These are phyloP conservation scores for Drosophila nasuta DNA, from an alignment of 1,140 invertebrate genomes.

Conservation along the genomic window DNA sequence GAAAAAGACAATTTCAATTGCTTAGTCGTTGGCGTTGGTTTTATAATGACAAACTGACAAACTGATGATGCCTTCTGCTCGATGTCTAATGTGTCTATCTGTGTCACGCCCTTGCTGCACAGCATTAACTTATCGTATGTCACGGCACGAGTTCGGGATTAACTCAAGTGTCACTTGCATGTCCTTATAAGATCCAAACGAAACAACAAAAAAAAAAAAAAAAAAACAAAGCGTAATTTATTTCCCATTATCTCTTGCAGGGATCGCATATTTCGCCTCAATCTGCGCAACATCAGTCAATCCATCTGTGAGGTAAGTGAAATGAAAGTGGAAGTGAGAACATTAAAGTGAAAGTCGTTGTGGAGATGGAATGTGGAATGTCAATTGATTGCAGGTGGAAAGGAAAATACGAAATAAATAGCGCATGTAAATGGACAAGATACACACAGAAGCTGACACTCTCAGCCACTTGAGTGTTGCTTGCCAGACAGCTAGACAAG, in stretches of 20 bases:
- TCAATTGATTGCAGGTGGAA: conserved; percentile 34
- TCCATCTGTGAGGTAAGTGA: conserved; percentile 89
- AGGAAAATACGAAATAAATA: conserved; percentile 18
- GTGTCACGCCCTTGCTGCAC: conserved; percentile 40
- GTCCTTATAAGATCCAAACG: neutral
- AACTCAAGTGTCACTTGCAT: conserved; percentile 57
- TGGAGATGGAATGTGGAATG: conserved; percentile 7
- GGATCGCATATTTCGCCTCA: conserved; percentile 89
- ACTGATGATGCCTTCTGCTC: conserved; percentile 25
- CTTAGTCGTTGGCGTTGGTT: conserved; percentile 21
- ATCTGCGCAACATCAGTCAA: conserved; percentile 90
- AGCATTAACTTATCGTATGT: conserved; percentile 74
- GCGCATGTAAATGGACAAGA: conserved; percentile 43
- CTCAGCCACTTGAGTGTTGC: conserved; percentile 41
- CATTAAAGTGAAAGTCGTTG: conserved; percentile 18
- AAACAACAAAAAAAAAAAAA: neutral
- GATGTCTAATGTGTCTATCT: neutral
- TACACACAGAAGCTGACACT: conserved; percentile 36
- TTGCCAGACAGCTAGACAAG: conserved; percentile 23
- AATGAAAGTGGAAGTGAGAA: conserved; percentile 10
- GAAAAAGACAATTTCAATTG: conserved; percentile 67
- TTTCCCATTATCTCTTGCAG: conserved; percentile 83
- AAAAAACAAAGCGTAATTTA: conserved; percentile 23
- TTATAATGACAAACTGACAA: conserved; percentile 38
- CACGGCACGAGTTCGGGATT: conserved; percentile 68